Conservation (phyloP, 2,113 vertebrate species). For the Salvelinus namaycush region DNA sequence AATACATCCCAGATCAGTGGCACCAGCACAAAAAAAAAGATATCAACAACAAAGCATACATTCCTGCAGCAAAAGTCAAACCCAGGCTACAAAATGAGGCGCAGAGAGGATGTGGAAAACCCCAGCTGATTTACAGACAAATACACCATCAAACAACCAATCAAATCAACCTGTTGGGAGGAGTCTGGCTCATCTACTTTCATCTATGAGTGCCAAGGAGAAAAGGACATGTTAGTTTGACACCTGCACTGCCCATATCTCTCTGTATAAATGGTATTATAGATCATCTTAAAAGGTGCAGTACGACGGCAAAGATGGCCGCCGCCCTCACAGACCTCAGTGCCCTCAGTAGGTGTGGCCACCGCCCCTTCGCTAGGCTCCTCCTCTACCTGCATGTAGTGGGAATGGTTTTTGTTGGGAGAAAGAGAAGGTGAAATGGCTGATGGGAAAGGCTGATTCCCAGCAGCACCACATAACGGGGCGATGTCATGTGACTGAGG, state of each 20-base stretch:
- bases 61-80: not conserved
- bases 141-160: constrained; percentile 43
- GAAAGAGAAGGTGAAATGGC: constrained; percentile 77
- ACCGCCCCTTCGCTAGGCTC: constrained; percentile 69
- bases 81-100: not conserved
- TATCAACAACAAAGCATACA: not conserved
- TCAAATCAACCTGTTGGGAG: constrained; percentile 21
- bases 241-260: not conserved
- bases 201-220: constrained; percentile 17
- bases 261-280: not conserved
- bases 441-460: constrained; percentile 68
- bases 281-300: constrained; percentile 20
- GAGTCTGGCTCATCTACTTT: not conserved
- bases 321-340: constrained; percentile 81
- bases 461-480: too few relatives aligned
- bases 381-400: constrained; percentile 74
- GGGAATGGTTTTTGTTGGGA: constrained; percentile 57
- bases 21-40: not conserved
- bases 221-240: constrained; percentile 33
- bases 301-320: constrained; percentile 58
- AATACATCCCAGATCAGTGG: not conserved
- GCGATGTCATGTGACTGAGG: not conserved
- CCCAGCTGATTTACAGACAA: constrained; percentile 42
- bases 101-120: not conserved
- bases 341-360: constrained; percentile 74